These are phyloP conservation scores for Colletes gigas DNA, from an alignment of 1,140 invertebrate genomes.

Conservation along the genomic window DNA sequence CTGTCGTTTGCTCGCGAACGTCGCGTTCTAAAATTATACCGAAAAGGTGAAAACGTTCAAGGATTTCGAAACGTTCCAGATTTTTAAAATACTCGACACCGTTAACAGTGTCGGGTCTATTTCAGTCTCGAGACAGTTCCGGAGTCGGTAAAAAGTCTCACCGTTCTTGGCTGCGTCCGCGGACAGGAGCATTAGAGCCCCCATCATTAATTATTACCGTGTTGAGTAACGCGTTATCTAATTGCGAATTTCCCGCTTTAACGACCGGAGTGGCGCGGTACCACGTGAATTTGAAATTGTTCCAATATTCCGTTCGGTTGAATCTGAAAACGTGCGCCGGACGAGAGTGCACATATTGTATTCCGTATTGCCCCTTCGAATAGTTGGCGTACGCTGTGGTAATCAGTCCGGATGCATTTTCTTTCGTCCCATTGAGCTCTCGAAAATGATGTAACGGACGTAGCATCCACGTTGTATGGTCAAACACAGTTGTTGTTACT, in stretches of 20 bases:
- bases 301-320: conserved; percentile 12
- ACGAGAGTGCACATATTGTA: not conserved
- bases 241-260: conserved; percentile 16
- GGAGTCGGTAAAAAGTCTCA: too few relatives aligned
- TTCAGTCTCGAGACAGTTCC: too few relatives aligned
- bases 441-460: not conserved
- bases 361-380: not conserved
- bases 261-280: not conserved
- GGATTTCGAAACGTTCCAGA: too few relatives aligned
- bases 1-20: too few relatives aligned
- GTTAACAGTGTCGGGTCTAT: too few relatives aligned
- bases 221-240: too few relatives aligned
- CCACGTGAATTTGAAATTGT: too few relatives aligned
- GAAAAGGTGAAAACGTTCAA: too few relatives aligned
- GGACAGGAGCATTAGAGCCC: too few relatives aligned
- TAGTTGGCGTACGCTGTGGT: conserved; percentile 12
- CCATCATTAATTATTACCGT: not conserved
- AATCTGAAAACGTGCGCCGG: not conserved
- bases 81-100: too few relatives aligned
- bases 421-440: not conserved
- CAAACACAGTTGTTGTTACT: not conserved
- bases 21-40: too few relatives aligned
- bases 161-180: too few relatives aligned
- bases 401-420: not conserved
- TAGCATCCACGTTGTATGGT: not conserved